A percentile compares a stretch with the other conserved stretches of the same genome.
Evolutionary conservation across 2,797 vertebrate genomes (phyloP).

Genomic region (Sebastes oblongus): DNA sequence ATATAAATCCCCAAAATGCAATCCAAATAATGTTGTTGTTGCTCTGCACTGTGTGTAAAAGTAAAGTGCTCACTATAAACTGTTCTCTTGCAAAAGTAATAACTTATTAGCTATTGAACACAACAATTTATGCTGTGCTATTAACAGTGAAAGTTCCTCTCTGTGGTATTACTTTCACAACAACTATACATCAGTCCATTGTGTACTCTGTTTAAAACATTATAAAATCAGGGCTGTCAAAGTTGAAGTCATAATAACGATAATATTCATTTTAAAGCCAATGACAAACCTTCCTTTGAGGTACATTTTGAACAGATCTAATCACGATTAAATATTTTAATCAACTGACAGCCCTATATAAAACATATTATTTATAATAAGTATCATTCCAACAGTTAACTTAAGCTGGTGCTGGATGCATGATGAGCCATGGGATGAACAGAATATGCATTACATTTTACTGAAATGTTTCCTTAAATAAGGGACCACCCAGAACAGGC

Average conservation of each 20-base stretch:
- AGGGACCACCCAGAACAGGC: background rate
- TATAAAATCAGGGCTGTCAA: no score
- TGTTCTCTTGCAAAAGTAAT: background rate
- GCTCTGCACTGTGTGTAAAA: constrained; percentile 4
- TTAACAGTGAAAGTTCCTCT: background rate
- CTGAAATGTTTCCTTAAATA: background rate
- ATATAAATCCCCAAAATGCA: constrained; percentile 4
- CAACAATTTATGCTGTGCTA: background rate
- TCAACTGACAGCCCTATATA: no score
- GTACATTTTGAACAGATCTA: no score
- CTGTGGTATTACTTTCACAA: background rate
- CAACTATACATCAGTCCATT: background rate
- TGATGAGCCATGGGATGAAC: background rate
- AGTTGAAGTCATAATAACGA: no score
- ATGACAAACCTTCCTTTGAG: no score
- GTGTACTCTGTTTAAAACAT: background rate
- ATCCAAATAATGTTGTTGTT: constrained; percentile 3
- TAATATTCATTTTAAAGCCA: no score
- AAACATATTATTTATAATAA: background rate
- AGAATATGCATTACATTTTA: background rate
- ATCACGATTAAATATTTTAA: no score
- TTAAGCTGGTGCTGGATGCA: background rate
- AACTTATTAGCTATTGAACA: constrained; percentile 1
- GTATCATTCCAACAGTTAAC: background rate
- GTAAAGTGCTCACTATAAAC: background rate